Evolutionary conservation across 1,140 invertebrate genomes (phyloP).

Genomic region (Onthophagus taurus): DNA sequence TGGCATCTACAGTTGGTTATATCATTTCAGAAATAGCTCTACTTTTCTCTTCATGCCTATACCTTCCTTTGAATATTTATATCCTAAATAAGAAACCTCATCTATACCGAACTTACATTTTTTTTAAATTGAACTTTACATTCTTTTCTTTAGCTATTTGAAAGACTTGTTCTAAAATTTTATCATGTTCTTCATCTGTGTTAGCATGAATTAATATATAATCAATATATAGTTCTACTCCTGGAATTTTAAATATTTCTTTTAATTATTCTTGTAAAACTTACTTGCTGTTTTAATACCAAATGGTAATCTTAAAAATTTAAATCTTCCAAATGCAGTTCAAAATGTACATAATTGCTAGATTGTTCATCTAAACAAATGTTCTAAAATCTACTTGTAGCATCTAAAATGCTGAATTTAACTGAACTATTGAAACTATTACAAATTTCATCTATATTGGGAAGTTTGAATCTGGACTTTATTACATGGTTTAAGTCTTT

Average conservation of each 20-base stretch:
- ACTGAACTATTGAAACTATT: conserved; percentile 4
- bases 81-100: conserved; percentile 30
- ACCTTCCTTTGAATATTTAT: conserved; percentile 23
- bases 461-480: conserved; percentile 5
- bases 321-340: conserved; percentile 24
- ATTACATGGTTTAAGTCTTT: conserved; percentile 26
- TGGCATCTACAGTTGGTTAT: conserved; percentile 25
- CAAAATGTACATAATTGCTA: conserved; percentile 19
- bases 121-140: conserved; percentile 30
- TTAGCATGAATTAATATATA: conserved; percentile 28
- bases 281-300: conserved; percentile 22
- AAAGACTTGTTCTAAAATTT: conserved; percentile 28
- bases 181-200: conserved; percentile 19
- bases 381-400: conserved; percentile 17
- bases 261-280: conserved; percentile 23
- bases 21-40: conserved; percentile 32
- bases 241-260: conserved; percentile 22
- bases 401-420: conserved; percentile 11
- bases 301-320: conserved; percentile 24
- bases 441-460: conserved; percentile 4
- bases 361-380: conserved; percentile 22
- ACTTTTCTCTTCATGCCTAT: conserved; percentile 28
- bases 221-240: conserved; percentile 25
- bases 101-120: conserved; percentile 26
- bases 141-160: conserved; percentile 23